Evolutionary conservation across 2,888 invertebrate genomes (phyloP).

Genomic region (Mystacides longicornis): DNA sequence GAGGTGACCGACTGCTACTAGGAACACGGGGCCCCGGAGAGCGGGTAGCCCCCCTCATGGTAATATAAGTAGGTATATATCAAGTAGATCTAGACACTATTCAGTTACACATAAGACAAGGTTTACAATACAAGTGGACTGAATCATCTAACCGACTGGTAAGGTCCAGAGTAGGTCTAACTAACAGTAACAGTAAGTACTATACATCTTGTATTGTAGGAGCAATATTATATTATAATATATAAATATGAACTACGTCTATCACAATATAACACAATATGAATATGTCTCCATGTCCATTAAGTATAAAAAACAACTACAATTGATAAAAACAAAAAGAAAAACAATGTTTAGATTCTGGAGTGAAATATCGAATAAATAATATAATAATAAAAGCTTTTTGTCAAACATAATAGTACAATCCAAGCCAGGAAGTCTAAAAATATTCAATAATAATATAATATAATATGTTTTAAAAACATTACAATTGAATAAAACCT

Average conservation of each 20-base stretch:
- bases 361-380: slow-evolving; percentile 16
- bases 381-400: slow-evolving; percentile 15
- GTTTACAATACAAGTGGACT: too few species aligned
- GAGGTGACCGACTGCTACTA: background rate
- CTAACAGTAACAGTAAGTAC: background rate
- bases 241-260: slow-evolving; percentile 17
- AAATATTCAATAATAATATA: slow-evolving; percentile 19
- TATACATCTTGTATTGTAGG: background rate
- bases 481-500: slow-evolving; percentile 24
- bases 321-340: slow-evolving; percentile 10
- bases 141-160: too few species aligned
- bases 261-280: slow-evolving; percentile 24
- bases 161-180: too few species aligned
- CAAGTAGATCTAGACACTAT: too few species aligned
- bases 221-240: background rate
- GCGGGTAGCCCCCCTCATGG: too few species aligned
- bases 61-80: too few species aligned
- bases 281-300: slow-evolving; percentile 21
- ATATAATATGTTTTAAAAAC: slow-evolving; percentile 21
- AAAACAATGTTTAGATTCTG: slow-evolving; percentile 9
- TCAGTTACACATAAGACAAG: too few species aligned
- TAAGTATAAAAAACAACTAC: slow-evolving; percentile 19
- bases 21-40: background rate
- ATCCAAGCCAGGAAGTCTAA: slow-evolving; percentile 26
- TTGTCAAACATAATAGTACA: slow-evolving; percentile 23